A percentile compares a stretch with the other conserved stretches of the same genome.
phyloP scores from a whole-genome alignment of 1,140 invertebrate species.

The Tetranychus urticae region DNA sequence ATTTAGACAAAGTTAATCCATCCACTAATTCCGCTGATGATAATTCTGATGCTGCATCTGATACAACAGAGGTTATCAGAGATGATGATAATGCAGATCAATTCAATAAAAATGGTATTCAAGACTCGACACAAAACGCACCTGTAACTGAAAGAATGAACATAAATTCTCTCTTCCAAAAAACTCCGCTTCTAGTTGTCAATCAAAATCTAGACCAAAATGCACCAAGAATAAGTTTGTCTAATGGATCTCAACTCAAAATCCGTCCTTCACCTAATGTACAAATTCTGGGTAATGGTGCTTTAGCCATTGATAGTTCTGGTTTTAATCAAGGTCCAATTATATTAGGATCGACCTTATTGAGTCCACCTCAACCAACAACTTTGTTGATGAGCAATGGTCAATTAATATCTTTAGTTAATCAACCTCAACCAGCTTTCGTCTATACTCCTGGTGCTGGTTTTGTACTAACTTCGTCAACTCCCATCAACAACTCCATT shows the following conservation, averaged over 20 bases:
- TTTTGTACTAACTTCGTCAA: background rate
- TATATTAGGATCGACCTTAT: background rate
- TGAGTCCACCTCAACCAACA: conserved; percentile 12
- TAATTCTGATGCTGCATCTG: background rate
- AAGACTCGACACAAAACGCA: background rate
- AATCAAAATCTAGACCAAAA: background rate
- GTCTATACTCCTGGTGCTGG: background rate
- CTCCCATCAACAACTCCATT: background rate
- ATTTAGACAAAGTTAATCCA: background rate
- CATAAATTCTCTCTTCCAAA: background rate
- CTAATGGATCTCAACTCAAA: background rate
- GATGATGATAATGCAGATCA: background rate
- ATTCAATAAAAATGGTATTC: background rate
- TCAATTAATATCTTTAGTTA: conserved; percentile 20
- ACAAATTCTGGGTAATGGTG: background rate
- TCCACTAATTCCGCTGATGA: conserved; percentile 5
- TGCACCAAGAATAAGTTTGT: background rate
- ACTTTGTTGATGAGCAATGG: conserved; percentile 23
- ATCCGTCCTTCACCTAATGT: background rate
- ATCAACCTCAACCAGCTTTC: conserved; percentile 16
- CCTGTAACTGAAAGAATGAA: background rate
- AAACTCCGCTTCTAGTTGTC: background rate
- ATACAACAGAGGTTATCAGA: background rate
- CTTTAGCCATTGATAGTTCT: background rate
- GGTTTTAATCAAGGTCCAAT: background rate